Evolutionary conservation across 2,113 vertebrate species (phyloP).

Genomic region (Epinephelus cyanopodus): DNA sequence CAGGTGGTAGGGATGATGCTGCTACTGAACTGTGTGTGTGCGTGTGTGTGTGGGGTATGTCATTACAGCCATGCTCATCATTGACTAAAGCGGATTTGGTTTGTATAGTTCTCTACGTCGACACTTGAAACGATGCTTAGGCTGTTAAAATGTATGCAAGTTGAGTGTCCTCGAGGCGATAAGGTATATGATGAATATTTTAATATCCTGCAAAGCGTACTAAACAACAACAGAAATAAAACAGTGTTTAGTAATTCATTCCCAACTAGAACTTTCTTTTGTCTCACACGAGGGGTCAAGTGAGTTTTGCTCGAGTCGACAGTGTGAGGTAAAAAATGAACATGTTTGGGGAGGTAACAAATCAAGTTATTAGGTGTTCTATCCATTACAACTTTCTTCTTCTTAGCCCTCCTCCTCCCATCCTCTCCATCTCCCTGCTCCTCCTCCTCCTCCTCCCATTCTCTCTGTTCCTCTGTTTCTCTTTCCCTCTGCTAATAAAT

Average conservation of each 20-base stretch:
- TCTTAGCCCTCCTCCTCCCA: slow-evolving; percentile 55
- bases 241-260: slow-evolving; percentile 10
- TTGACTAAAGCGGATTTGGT: neutral
- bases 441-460: slow-evolving; percentile 65
- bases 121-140: neutral
- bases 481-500: slow-evolving; percentile 84
- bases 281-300: slow-evolving; percentile 25
- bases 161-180: neutral
- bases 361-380: slow-evolving; percentile 48
- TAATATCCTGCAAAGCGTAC: neutral
- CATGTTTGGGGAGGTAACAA: slow-evolving; percentile 43
- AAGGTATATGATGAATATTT: neutral
- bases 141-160: neutral
- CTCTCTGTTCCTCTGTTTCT: slow-evolving; percentile 76
- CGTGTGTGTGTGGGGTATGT: neutral
- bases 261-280: neutral
- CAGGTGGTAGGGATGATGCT: slow-evolving; percentile 14
- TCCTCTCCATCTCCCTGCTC: slow-evolving; percentile 61
- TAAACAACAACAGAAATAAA: slow-evolving; percentile 13
- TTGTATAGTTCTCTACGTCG: neutral
- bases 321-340: slow-evolving; percentile 16
- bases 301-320: slow-evolving; percentile 24
- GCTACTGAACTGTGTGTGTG: neutral
- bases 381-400: slow-evolving; percentile 79
- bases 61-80: neutral